Base-by-base conservation (phyloP, 2,797 vertebrate genomes). In the Kryptopterus vitreolus region DNA sequence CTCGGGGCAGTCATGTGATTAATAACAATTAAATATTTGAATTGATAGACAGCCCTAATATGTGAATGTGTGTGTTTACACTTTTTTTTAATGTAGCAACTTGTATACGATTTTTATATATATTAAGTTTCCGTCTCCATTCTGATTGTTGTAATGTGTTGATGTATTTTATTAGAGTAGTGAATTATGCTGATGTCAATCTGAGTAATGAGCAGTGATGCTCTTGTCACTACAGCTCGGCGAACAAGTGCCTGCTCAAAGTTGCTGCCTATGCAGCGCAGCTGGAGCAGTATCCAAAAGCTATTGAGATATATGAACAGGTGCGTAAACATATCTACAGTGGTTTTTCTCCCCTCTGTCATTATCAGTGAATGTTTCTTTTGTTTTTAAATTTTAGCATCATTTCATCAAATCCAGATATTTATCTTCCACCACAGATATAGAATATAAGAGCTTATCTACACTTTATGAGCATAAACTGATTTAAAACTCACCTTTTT, bases 161-260 rank as follows among this genome's bases (percentile, higher is more conserved):
- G 15, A 18, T 15, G 12, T 46, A 22, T 68, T 68, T 24, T 65
- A n/a, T 65, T 65, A 35, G 26, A 35, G 3, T 70, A n/a, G 68
- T 26, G 31, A 31, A 71, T 53, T 31, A 71, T 71, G 3, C 20
- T 15, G 26, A 50, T 10, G 48, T 52, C 31, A 31, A 55, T 53
- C 0, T 0, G 15, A 22, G 11, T 38, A 9, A 65, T 20, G 7
- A 24, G 22, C 66, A 53, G 11, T 53, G 10, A 53, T 72, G 62
- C 1, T 22, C 15, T 78, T 78, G 1, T 26, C 33, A 68, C 4
- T 82, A 7, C 80, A 91, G 90, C 85, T 93, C 92, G 70, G 96
- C 97, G 59, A 98, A 98, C 92, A 98, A 98, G 92, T 98, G 96
- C 89, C 92, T 98, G 84, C 92, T 98, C 85, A 98, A 98, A 90